Evolutionary conservation across 2,888 invertebrate species (phyloP).

Genomic region (Cosmia pyralina): DNA sequence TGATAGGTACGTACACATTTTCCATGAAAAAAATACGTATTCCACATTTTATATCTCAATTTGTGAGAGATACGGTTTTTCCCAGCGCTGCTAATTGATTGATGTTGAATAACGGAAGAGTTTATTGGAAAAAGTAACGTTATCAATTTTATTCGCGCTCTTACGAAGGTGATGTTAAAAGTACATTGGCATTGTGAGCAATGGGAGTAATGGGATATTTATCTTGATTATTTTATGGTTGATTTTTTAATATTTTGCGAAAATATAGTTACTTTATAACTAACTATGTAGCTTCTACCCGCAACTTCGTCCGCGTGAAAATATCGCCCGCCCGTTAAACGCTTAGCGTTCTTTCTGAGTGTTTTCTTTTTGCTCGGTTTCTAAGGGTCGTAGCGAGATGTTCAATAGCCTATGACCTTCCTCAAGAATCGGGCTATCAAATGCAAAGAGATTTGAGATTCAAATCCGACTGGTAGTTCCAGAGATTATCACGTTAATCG

Average conservation of each 20-base stretch:
- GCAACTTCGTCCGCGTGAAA: too few relatives aligned
- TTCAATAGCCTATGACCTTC: too few relatives aligned
- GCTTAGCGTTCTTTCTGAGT: too few relatives aligned
- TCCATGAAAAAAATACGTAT: slow-evolving; percentile 22
- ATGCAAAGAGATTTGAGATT: too few relatives aligned
- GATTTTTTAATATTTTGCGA: not conserved
- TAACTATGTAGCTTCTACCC: too few relatives aligned
- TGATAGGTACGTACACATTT: slow-evolving; percentile 18
- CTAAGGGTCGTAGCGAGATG: too few relatives aligned
- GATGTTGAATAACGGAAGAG: slow-evolving; percentile 72
- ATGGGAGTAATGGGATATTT: slow-evolving; percentile 29
- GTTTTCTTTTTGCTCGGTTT: too few relatives aligned
- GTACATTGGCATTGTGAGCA: slow-evolving; percentile 36
- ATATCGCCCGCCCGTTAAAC: too few relatives aligned
- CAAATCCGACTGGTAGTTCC: too few relatives aligned
- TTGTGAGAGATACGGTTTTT: slow-evolving; percentile 63
- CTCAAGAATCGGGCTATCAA: too few relatives aligned
- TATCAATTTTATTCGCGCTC: slow-evolving; percentile 67
- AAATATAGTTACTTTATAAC: too few relatives aligned
- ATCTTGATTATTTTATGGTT: not conserved
- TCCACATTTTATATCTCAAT: slow-evolving; percentile 49
- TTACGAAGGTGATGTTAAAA: slow-evolving; percentile 20
- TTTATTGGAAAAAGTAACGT: slow-evolving; percentile 73
- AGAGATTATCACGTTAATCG: too few relatives aligned
- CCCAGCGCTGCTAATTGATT: slow-evolving; percentile 79